phyloP scores from a whole-genome alignment of 2,113 vertebrate genomes.

The Oreocharis arfaki region DNA sequence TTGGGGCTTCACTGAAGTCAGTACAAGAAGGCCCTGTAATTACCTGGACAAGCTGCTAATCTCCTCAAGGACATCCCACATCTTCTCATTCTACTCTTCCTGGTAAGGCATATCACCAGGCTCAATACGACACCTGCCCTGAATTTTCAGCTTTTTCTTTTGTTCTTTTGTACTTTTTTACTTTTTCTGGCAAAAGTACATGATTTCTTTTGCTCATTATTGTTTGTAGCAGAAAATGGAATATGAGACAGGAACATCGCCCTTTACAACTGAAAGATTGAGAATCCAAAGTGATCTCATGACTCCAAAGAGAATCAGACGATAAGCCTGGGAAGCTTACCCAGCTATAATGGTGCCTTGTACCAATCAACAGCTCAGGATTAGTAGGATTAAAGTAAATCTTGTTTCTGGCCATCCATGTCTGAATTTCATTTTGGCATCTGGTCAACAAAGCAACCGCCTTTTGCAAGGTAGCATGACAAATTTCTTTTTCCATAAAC shows the following conservation, averaged over 20 bases:
- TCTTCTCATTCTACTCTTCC: not conserved
- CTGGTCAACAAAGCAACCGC: slow-evolving; percentile 5
- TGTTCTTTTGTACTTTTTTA: not conserved
- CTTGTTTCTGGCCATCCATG: slow-evolving; percentile 54
- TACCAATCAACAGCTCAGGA: slow-evolving; percentile 59
- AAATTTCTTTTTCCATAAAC: slow-evolving; percentile 35
- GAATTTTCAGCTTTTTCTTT: not conserved
- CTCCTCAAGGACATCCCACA: not conserved
- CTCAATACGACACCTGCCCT: not conserved
- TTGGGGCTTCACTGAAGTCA: not conserved
- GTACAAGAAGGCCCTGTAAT: not conserved
- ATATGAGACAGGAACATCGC: not conserved
- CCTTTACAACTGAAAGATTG: not conserved
- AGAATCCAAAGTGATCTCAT: slow-evolving; percentile 16
- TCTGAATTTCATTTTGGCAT: slow-evolving; percentile 57
- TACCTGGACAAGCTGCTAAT: not conserved
- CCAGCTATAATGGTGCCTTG: slow-evolving; percentile 42
- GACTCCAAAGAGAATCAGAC: slow-evolving; percentile 29
- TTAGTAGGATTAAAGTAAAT: slow-evolving; percentile 63
- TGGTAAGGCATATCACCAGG: not conserved
- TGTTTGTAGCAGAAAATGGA: not conserved
- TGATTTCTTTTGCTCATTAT: not conserved
- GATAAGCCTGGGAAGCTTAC: slow-evolving; percentile 46
- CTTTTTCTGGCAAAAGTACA: not conserved
- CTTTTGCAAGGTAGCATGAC: slow-evolving; percentile 15